phyloP scores from a whole-genome alignment of 2,888 invertebrate genomes.

The Chloroclystis v-ata region DNA sequence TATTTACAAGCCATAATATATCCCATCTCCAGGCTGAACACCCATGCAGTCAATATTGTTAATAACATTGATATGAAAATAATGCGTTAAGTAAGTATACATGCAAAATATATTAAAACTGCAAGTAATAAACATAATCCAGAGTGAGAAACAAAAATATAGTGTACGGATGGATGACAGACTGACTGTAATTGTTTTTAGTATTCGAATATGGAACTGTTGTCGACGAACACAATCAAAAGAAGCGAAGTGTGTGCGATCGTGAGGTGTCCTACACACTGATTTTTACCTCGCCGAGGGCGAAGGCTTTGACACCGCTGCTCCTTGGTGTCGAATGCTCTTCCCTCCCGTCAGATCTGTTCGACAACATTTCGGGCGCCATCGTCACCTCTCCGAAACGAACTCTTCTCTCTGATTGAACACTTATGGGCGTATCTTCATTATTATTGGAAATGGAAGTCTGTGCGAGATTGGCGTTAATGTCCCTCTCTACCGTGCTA shows the following conservation, averaged over 20 bases:
- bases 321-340: constrained; percentile 71
- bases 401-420: constrained; percentile 72
- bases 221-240: constrained; percentile 77
- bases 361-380: constrained; percentile 59
- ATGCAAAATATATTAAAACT: constrained; percentile 72
- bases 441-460: constrained; percentile 43
- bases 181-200: constrained; percentile 43
- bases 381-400: constrained; percentile 70
- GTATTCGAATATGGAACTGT: constrained; percentile 59
- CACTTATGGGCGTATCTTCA: constrained; percentile 56
- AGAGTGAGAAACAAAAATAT: constrained; percentile 53
- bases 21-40: constrained; percentile 66
- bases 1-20: constrained; percentile 67
- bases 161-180: constrained; percentile 50
- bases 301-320: constrained; percentile 76
- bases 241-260: constrained; percentile 68
- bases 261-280: constrained; percentile 68
- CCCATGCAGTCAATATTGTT: constrained; percentile 68
- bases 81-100: constrained; percentile 55
- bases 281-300: constrained; percentile 77
- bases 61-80: constrained; percentile 45
- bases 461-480: constrained; percentile 61
- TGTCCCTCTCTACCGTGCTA: constrained; percentile 55
- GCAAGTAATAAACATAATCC: constrained; percentile 61
- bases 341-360: constrained; percentile 60